These are phyloP conservation scores for Vanacampus margaritifer DNA, from an alignment of 2,113 vertebrate species.

Conservation along the genomic window DNA sequence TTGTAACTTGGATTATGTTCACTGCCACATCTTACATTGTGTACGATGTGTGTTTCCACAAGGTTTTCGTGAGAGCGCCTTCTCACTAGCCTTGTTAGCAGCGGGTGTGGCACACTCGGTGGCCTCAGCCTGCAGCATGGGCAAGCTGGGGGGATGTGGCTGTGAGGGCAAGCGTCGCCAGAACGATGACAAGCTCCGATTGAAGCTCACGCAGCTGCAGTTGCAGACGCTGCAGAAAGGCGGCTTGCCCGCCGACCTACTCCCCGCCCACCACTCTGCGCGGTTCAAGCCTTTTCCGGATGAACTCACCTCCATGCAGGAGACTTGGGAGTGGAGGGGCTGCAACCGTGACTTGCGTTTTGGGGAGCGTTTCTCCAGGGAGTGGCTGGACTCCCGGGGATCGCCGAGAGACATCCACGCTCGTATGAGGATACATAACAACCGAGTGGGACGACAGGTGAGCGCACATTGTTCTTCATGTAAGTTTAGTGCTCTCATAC, in stretches of 20 bases:
- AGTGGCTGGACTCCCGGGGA: slow-evolving; percentile 85
- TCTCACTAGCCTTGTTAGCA: slow-evolving; percentile 87
- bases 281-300: slow-evolving; percentile 74
- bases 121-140: slow-evolving; percentile 88
- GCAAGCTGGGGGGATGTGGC: slow-evolving; percentile 85
- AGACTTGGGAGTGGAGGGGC: slow-evolving; percentile 93
- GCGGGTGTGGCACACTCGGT: slow-evolving; percentile 91
- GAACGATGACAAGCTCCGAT: slow-evolving; percentile 81
- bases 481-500: background rate
- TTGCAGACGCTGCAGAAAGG: slow-evolving; percentile 80
- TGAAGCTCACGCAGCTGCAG: slow-evolving; percentile 86
- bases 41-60: slow-evolving; percentile 18
- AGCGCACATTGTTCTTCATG: slow-evolving; percentile 2
- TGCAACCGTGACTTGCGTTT: slow-evolving; percentile 86
- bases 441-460: slow-evolving; percentile 87
- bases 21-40: background rate
- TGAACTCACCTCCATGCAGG: slow-evolving; percentile 77
- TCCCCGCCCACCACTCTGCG: slow-evolving; percentile 63
- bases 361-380: slow-evolving; percentile 85
- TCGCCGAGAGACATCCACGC: slow-evolving; percentile 87
- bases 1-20: too few relatives aligned
- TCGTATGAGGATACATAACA: slow-evolving; percentile 88
- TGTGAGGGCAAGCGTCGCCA: slow-evolving; percentile 81
- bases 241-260: slow-evolving; percentile 67
- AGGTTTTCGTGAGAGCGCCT: slow-evolving; percentile 91